Evolutionary conservation across 2,797 vertebrate species (phyloP).

Genomic region (Taeniopygia guttata): DNA sequence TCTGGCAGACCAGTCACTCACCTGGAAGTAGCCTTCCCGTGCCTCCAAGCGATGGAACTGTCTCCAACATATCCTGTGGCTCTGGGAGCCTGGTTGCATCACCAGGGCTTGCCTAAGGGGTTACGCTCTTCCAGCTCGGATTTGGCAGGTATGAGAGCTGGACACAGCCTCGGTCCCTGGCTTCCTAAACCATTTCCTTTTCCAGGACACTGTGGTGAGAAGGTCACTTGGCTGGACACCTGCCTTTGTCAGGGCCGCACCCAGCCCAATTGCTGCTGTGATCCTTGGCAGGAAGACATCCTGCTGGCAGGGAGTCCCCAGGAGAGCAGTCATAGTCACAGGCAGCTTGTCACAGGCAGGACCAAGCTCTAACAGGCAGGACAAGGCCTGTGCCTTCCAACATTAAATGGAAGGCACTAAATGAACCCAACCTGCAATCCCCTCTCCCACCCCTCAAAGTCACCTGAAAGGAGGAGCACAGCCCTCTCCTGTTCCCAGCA

Average conservation of each 20-base stretch:
- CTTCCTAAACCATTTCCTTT: slow-evolving; percentile 23
- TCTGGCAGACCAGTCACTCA: neutral
- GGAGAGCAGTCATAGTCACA: neutral
- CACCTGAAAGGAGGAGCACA: neutral
- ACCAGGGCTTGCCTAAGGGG: neutral
- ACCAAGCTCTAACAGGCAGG: neutral
- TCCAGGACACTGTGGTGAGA: neutral
- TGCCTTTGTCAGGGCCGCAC: neutral
- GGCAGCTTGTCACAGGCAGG: neutral
- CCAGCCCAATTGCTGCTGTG: neutral
- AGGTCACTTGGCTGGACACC: slow-evolving; percentile 34
- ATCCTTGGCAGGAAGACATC: neutral
- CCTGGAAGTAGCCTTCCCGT: neutral
- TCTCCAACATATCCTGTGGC: neutral
- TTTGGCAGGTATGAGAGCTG: neutral
- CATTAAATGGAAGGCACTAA: neutral
- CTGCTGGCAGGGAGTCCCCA: neutral
- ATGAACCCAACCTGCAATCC: rapidly evolving
- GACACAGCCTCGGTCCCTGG: neutral
- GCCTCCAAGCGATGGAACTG: rapidly evolving
- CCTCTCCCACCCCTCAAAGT: neutral
- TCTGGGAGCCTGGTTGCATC: rapidly evolving
- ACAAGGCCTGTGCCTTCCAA: neutral
- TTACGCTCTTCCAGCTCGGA: neutral
- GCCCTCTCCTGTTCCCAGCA: neutral